Evolutionary conservation across 1,140 invertebrate species (phyloP).

Genomic region (Watersipora subatra): DNA sequence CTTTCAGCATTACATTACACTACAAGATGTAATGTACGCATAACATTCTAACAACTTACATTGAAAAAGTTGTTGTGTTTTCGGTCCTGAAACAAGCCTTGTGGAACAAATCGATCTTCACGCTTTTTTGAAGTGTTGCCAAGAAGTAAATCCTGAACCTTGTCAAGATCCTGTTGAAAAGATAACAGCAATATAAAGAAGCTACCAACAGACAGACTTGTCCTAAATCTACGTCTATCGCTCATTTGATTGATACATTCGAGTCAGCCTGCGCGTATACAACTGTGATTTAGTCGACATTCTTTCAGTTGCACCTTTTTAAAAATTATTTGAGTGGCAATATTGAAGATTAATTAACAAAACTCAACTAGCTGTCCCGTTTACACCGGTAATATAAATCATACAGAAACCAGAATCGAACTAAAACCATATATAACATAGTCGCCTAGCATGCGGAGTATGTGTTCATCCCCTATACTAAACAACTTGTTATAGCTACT

Average conservation of each 20-base stretch:
- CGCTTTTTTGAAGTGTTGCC: slow-evolving; percentile 25
- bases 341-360: too few species aligned
- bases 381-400: too few species aligned
- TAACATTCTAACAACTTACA: slow-evolving; percentile 43
- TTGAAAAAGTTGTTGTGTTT: slow-evolving; percentile 79
- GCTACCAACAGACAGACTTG: neutral
- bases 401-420: too few species aligned
- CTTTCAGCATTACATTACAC: neutral
- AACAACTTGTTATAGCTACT: too few species aligned
- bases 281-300: neutral
- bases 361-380: too few species aligned
- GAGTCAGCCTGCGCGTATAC: neutral
- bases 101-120: slow-evolving; percentile 43
- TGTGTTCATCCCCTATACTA: too few species aligned
- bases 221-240: neutral
- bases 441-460: too few species aligned
- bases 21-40: neutral
- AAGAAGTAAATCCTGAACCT: slow-evolving; percentile 29
- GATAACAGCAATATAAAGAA: neutral
- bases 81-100: slow-evolving; percentile 67
- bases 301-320: too few species aligned
- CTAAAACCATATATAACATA: too few species aligned
- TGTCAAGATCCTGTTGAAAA: slow-evolving; percentile 27
- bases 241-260: neutral
- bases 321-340: too few species aligned